These are phyloP conservation scores for Patella pellucida DNA, from an alignment of 2,888 invertebrate species.

Conservation along the genomic window DNA sequence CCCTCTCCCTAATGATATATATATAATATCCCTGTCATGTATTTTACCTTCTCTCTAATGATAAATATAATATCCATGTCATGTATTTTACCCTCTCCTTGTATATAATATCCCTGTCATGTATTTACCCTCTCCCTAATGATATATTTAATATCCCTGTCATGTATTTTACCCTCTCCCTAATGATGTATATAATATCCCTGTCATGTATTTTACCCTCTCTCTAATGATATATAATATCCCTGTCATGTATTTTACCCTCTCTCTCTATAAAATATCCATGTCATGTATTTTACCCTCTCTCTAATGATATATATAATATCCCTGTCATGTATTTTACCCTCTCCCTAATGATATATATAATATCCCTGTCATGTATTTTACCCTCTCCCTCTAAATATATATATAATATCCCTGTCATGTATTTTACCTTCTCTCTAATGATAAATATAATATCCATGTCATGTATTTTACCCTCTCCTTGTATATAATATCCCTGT, in stretches of 20 bases:
- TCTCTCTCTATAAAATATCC: background rate
- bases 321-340: background rate
- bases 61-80: background rate
- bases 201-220: background rate
- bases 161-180: background rate
- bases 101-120: background rate
- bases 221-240: background rate
- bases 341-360: background rate
- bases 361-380: too few species aligned
- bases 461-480: constrained; percentile 18
- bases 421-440: background rate
- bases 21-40: too few species aligned
- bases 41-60: background rate
- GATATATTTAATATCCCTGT: too few species aligned
- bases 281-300: constrained; percentile 13
- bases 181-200: too few species aligned
- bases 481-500: too few species aligned
- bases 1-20: background rate
- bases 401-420: background rate
- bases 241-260: background rate
- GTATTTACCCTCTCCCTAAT: too few species aligned
- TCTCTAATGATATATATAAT: too few species aligned
- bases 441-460: background rate
- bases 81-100: background rate
- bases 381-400: background rate